Evolutionary conservation across 2,888 invertebrate species (phyloP), one percentile per base, ranked within the genome.

Genomic region (Cordilura impudica): DNA sequence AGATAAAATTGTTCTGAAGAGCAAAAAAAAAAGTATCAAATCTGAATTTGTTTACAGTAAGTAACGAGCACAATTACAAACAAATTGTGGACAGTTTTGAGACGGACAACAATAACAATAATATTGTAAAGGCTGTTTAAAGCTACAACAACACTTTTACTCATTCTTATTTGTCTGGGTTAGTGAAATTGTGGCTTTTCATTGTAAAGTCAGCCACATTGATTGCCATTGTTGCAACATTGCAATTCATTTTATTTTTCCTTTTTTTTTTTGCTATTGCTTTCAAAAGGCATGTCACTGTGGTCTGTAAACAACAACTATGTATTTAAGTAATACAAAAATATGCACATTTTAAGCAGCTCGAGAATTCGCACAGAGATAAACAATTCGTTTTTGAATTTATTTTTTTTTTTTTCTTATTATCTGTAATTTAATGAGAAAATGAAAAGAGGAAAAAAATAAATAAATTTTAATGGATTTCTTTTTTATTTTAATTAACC

Each of bases 261-360:
- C 26, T 43, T 51, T 39, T 35, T 67, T 31, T 21, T 43, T 21
- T 4, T 53, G 26, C 56, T 49, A 73, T 23, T 66, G 29, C 3
- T 69, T 56, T 29, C 43, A 63, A 63, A 67, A 63, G 43, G 39
- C 69, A 70, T 75, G 63, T 49, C 63, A 49, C 43, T 75, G 49
- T 63, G 69, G 69, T 75, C 39, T 29, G n/a, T n/a, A n/a, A n/a
- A 7, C 43, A 63, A 39, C 26, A 54, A 54, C 26, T 26, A 63
- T 49, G 43, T 26, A 54, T 54, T 51, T 31, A 45, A 74, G 51
- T 29, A 39, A 39, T 39, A 39, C n/a, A 39, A 39, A 21, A 43
- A 21, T 51, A 19, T 8, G 5, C 10, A 16, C 19, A 43, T 47
- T 60, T 54, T 1, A 35, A 72, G 10, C 19, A 45, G 10, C 2